Percentiles rank a stretch among this genome's conserved stretches.
phyloP scores from a whole-genome alignment of 1,140 invertebrate species.

The Episyrphus balteatus region DNA sequence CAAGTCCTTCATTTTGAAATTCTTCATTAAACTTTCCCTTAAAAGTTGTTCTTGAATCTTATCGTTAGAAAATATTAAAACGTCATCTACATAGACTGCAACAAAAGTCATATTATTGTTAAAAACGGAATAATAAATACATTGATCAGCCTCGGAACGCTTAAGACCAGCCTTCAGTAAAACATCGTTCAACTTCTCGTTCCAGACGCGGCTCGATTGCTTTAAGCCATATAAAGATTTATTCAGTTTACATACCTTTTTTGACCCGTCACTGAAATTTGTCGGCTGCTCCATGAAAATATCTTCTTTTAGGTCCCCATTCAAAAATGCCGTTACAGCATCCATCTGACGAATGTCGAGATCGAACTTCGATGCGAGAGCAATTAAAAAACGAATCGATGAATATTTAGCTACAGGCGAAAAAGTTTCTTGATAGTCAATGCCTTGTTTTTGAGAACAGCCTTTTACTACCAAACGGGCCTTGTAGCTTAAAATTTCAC shows the following conservation, averaged over 20 bases:
- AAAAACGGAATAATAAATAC: neutral
- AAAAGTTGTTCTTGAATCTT: neutral
- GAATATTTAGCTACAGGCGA: constrained; percentile 2
- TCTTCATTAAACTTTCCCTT: too few species aligned
- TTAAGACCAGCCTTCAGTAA: constrained; percentile 6
- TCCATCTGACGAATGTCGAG: constrained; percentile 23
- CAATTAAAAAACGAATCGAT: constrained; percentile 12
- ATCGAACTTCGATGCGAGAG: constrained; percentile 14
- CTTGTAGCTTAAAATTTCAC: neutral
- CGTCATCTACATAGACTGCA: neutral
- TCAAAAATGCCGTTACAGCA: constrained; percentile 30
- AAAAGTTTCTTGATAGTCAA: constrained; percentile 16
- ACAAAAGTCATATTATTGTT: neutral
- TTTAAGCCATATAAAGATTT: too few species aligned
- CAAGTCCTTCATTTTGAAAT: neutral
- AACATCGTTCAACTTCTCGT: constrained; percentile 11
- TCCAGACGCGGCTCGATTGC: constrained; percentile 17
- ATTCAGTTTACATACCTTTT: constrained; percentile 10
- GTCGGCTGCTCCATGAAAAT: constrained; percentile 35
- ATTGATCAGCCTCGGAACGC: constrained; percentile 8
- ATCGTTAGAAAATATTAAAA: neutral
- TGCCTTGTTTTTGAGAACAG: constrained; percentile 11
- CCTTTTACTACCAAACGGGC: constrained; percentile 19
- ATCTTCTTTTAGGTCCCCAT: constrained; percentile 36
- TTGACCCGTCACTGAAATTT: constrained; percentile 11